A percentile compares a stretch with the other conserved stretches of the same genome.
Evolutionary conservation across 2,888 invertebrate genomes (phyloP).

Genomic region (Leptodirus hochenwartii): DNA sequence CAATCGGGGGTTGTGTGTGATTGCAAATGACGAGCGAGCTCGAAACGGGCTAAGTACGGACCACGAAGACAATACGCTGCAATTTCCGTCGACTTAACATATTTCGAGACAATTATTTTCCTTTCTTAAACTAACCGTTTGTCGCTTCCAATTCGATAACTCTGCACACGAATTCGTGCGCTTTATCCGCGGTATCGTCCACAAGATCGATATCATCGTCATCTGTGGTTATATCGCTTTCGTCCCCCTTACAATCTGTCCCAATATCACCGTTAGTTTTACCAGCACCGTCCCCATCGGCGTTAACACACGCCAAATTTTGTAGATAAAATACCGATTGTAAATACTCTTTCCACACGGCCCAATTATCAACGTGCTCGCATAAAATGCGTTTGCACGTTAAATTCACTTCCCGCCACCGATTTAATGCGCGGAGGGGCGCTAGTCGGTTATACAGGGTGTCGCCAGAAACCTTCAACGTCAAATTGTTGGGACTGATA

Average conservation of each 20-base stretch:
- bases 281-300: too few species aligned
- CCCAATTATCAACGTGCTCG: conserved; percentile 56
- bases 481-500: too few species aligned
- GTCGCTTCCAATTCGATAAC: conserved; percentile 24
- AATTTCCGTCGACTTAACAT: conserved; percentile 9
- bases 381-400: conserved; percentile 55
- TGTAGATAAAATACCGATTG: conserved; percentile 33
- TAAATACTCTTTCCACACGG: conserved; percentile 54
- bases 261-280: too few species aligned
- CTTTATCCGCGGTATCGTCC: conserved; percentile 26
- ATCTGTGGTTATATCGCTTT: conserved; percentile 10
- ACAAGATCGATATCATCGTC: conserved; percentile 16
- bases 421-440: conserved; percentile 49
- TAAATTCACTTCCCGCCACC: conserved; percentile 56
- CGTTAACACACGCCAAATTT: too few species aligned
- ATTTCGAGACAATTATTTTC: too few species aligned
- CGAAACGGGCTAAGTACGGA: conserved; percentile 68
- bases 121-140: conserved; percentile 20
- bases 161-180: conserved; percentile 27
- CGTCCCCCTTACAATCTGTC: too few species aligned
- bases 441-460: conserved; percentile 52
- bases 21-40: conserved; percentile 48
- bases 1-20: too few species aligned
- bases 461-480: conserved; percentile 36
- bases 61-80: conserved; percentile 43